Conservation (phyloP, 2,797 vertebrate species). For the Megalops cyprinoides region DNA sequence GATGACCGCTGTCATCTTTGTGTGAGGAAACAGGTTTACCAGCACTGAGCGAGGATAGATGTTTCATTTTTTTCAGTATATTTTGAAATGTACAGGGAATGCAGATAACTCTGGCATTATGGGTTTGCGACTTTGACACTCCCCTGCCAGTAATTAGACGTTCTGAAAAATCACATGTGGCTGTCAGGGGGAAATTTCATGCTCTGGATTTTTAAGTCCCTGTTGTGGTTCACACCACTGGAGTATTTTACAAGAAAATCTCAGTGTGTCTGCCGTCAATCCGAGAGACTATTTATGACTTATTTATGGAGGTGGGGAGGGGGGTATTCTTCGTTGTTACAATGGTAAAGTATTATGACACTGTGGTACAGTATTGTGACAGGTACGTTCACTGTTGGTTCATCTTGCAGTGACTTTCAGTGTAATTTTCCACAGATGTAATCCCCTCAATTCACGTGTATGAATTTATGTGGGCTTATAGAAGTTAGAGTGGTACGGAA, state of each 20-base stretch:
- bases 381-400: not conserved
- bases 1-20: not conserved
- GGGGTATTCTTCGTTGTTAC: no score
- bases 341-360: no score
- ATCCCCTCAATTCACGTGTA: no score
- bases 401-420: no score
- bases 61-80: not conserved
- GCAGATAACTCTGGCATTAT: not conserved
- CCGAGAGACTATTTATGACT: not conserved
- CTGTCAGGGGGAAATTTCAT: not conserved
- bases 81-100: not conserved
- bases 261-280: not conserved
- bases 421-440: no score
- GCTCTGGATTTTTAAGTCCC: not conserved
- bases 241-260: not conserved
- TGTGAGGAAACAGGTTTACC: not conserved
- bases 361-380: not conserved
- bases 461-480: no score
- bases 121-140: not conserved
- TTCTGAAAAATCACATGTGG: not conserved
- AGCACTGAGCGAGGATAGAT: no score
- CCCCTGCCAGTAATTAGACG: not conserved
- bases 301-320: no score
- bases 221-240: not conserved
- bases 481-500: no score